Conservation (phyloP, 2,888 invertebrate species). For the Cordilura impudica region DNA sequence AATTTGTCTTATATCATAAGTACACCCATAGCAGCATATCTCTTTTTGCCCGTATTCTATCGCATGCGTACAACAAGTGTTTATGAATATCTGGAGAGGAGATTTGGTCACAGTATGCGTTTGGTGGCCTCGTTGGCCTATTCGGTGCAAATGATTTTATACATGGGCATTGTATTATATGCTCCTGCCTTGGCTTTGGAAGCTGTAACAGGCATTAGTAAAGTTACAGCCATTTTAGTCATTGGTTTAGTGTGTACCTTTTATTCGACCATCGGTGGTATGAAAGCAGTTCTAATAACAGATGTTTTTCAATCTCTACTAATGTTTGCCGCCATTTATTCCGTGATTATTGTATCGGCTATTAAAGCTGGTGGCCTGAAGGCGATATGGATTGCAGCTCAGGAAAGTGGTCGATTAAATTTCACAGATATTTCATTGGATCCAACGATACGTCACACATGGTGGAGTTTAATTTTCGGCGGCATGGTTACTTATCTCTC, state of each 20-base stretch:
- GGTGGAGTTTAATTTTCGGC: constrained; percentile 89
- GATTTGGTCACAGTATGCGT: constrained; percentile 89
- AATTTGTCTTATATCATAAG: constrained; percentile 87
- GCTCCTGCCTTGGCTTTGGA: constrained; percentile 95
- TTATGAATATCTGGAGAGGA: constrained; percentile 93
- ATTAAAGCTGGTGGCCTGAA: constrained; percentile 84
- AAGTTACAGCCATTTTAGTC: constrained; percentile 85
- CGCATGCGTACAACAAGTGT: constrained; percentile 89
- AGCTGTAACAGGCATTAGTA: constrained; percentile 88
- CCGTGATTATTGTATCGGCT: constrained; percentile 86
- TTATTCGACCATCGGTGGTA: constrained; percentile 92
- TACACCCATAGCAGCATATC: constrained; percentile 87
- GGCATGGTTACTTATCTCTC: constrained; percentile 89
- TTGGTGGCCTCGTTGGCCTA: constrained; percentile 90
- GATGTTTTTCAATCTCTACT: constrained; percentile 91
- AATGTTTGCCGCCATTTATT: constrained; percentile 91
- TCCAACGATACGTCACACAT: constrained; percentile 89
- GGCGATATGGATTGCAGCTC: constrained; percentile 86
- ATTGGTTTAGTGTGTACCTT: constrained; percentile 87
- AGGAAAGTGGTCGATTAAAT: constrained; percentile 84
- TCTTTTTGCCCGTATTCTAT: constrained; percentile 92
- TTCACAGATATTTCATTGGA: constrained; percentile 85
- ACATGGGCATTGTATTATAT: constrained; percentile 95
- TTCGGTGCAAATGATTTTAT: constrained; percentile 93
- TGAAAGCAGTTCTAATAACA: constrained; percentile 93